A percentile compares a stretch with the other conserved stretches of the same genome.
Conservation (phyloP, 2,797 vertebrate genomes). For the Lacerta viridis region DNA sequence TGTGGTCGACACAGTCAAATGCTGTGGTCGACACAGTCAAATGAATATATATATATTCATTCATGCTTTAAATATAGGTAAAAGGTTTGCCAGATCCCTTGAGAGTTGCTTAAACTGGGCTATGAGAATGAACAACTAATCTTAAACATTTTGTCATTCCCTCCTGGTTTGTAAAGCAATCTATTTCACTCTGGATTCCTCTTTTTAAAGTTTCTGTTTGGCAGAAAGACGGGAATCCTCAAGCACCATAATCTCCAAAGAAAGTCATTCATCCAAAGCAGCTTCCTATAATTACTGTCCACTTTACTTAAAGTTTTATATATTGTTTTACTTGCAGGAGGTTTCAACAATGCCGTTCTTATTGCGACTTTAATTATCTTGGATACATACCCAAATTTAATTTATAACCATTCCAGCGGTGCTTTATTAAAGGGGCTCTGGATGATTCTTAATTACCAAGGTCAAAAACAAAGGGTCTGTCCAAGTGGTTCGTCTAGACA, state of each 20-base stretch:
- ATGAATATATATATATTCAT: no score
- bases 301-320: not conserved
- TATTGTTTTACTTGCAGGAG: conserved; percentile 37
- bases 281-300: conserved; percentile 23
- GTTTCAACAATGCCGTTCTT: conserved; percentile 47
- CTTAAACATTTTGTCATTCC: not conserved
- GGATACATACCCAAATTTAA: conserved; percentile 17
- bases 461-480: conserved; percentile 32
- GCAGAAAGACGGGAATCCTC: conserved; percentile 27
- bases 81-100: not conserved
- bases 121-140: not conserved
- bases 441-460: conserved; percentile 47
- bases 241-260: conserved; percentile 37
- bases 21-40: no score
- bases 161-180: not conserved
- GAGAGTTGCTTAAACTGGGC: not conserved
- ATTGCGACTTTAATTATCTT: conserved; percentile 29
- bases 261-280: conserved; percentile 43
- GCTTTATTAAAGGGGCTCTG: conserved; percentile 21
- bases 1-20: no score
- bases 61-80: not conserved
- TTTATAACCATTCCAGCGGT: conserved; percentile 48
- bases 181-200: not conserved
- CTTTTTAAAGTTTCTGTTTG: not conserved
- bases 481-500: conserved; percentile 41